Evolutionary conservation across 2,797 vertebrate genomes (phyloP).

Genomic region (Neomorphus geoffroyi): DNA sequence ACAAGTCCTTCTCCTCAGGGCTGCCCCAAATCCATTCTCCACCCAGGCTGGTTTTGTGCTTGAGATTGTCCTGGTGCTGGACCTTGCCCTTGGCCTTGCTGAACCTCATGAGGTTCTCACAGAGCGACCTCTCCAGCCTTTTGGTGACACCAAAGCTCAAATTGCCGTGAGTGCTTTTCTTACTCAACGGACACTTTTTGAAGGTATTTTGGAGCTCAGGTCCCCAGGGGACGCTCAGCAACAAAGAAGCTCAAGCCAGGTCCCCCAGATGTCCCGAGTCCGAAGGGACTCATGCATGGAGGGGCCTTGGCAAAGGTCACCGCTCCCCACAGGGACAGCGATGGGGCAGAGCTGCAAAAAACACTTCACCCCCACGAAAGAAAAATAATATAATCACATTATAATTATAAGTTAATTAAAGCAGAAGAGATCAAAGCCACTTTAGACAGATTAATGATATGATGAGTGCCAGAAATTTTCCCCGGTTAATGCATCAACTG

Average conservation of each 20-base stretch:
- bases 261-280: neutral
- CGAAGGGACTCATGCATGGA: fast-evolving
- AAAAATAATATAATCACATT: conserved; percentile 33
- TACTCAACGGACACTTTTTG: neutral
- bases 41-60: too few relatives aligned
- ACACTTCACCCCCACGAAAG: neutral
- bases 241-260: neutral
- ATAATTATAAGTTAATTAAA: conserved; percentile 81
- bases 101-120: too few relatives aligned
- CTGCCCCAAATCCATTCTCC: too few relatives aligned
- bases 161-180: fast-evolving
- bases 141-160: neutral
- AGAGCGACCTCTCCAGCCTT: too few relatives aligned
- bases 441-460: conserved; percentile 78
- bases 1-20: too few relatives aligned
- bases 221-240: neutral
- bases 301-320: neutral
- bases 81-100: too few relatives aligned
- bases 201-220: neutral
- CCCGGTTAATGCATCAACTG: conserved; percentile 31
- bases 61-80: too few relatives aligned
- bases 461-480: conserved; percentile 58
- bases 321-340: fast-evolving
- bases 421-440: conserved; percentile 77
- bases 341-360: neutral